These are phyloP conservation scores for Sceloporus tristichus DNA, from an alignment of 2,113 vertebrate species.

Conservation along the genomic window DNA sequence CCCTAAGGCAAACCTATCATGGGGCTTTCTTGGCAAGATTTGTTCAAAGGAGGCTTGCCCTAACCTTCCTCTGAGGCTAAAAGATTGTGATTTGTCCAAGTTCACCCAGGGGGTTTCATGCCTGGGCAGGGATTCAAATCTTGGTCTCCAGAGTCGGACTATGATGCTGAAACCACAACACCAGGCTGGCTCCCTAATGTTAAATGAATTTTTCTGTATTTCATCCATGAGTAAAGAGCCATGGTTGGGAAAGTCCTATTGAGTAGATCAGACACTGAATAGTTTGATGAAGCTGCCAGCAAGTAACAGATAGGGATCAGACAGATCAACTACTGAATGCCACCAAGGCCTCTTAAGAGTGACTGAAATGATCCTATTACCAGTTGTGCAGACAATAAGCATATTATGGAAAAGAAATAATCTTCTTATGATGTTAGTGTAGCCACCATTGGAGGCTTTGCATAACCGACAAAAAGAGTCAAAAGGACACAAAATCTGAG, in stretches of 20 bases:
- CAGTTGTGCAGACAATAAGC: background rate
- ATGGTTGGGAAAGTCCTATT: slow-evolving; percentile 3
- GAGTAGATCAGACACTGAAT: accelerated
- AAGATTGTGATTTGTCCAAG: too few relatives aligned
- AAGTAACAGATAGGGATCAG: slow-evolving; percentile 44
- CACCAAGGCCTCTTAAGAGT: background rate
- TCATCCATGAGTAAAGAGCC: background rate
- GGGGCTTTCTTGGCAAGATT: too few relatives aligned
- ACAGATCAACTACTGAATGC: slow-evolving; percentile 10
- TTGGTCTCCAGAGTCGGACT: too few relatives aligned
- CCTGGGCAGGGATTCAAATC: too few relatives aligned
- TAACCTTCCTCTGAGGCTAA: too few relatives aligned
- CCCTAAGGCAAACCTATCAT: too few relatives aligned
- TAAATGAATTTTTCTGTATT: background rate
- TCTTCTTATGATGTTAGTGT: background rate
- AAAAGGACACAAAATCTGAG: background rate
- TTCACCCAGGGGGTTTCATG: too few relatives aligned
- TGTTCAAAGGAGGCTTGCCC: too few relatives aligned
- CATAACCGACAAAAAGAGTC: background rate
- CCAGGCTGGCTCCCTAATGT: too few relatives aligned
- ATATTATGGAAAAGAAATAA: background rate
- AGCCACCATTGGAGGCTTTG: slow-evolving; percentile 10
- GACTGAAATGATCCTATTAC: background rate
- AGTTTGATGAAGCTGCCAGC: slow-evolving; percentile 31
- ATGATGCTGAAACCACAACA: too few relatives aligned